These are phyloP conservation scores for Loris lydekkerianus DNA, from an alignment of 2,797 vertebrate species.

Conservation along the genomic window DNA sequence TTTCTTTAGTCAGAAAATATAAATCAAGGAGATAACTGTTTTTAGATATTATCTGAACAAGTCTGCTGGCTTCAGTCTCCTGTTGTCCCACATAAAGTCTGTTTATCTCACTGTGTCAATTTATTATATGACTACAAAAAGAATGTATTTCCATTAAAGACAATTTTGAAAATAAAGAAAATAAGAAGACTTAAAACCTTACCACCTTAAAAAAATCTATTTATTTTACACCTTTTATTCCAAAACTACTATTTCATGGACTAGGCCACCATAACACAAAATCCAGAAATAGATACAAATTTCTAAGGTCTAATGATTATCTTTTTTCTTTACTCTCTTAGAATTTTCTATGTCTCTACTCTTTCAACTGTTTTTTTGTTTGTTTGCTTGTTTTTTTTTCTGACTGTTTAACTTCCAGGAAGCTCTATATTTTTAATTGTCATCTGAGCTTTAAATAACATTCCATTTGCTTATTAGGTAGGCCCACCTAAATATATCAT, in stretches of 20 bases:
- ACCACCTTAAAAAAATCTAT: background rate
- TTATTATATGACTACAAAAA: slow-evolving; percentile 12
- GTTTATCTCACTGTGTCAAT: slow-evolving; percentile 19
- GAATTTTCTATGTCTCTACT: background rate
- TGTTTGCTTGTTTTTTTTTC: background rate
- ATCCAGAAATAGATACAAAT: background rate
- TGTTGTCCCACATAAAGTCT: background rate
- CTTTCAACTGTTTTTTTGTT: background rate
- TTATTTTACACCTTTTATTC: slow-evolving; percentile 10
- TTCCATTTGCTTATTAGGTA: background rate
- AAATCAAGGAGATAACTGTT: background rate
- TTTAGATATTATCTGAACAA: slow-evolving; percentile 19
- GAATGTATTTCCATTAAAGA: background rate
- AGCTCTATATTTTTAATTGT: slow-evolving; percentile 12
- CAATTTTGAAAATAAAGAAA: background rate
- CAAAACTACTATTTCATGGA: background rate
- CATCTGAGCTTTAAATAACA: background rate
- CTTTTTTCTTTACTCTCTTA: background rate
- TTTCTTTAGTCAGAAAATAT: slow-evolving; percentile 23
- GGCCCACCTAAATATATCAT: background rate
- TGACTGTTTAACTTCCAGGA: background rate
- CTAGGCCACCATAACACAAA: background rate
- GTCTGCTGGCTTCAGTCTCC: slow-evolving; percentile 32
- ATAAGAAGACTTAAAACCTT: background rate
- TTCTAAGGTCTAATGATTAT: background rate